Percentiles rank a stretch among this genome's conserved stretches.
Evolutionary conservation across 2,797 vertebrate species (phyloP).

Genomic region (Xenopus petersii): DNA sequence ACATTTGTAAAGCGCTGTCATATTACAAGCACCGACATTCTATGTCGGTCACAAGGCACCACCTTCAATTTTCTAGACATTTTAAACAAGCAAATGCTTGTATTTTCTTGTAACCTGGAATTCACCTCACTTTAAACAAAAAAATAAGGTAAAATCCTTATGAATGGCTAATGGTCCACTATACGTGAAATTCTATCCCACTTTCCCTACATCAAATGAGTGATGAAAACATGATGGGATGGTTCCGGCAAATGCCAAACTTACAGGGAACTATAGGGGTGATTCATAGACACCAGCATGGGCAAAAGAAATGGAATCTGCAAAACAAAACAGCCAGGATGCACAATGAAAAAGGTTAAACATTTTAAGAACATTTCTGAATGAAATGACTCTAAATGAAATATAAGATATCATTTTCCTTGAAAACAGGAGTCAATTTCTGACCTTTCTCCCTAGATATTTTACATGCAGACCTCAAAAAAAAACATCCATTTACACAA

Average conservation of each 20-base stretch:
- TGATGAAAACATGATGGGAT: constrained; percentile 69
- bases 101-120: constrained; percentile 58
- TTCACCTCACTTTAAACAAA: constrained; percentile 55
- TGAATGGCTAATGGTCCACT: constrained; percentile 63
- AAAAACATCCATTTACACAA: constrained; percentile 52
- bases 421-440: constrained; percentile 59
- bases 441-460: constrained; percentile 54
- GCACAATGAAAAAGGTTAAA: constrained; percentile 53
- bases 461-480: constrained; percentile 55
- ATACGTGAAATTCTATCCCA: constrained; percentile 63
- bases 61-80: constrained; percentile 52
- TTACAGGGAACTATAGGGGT: constrained; percentile 43
- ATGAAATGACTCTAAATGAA: constrained; percentile 53
- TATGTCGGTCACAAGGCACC: constrained; percentile 54
- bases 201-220: constrained; percentile 60
- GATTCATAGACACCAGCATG: constrained; percentile 51
- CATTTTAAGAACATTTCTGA: constrained; percentile 50
- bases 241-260: constrained; percentile 51
- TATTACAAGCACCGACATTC: constrained; percentile 13
- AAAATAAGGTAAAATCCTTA: constrained; percentile 54
- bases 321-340: constrained; percentile 38
- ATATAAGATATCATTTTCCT: constrained; percentile 61
- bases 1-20: not conserved
- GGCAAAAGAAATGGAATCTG: constrained; percentile 19
- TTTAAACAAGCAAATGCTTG: constrained; percentile 53